Conservation (phyloP, 2,888 invertebrate species). For the Dynastes grantii region DNA sequence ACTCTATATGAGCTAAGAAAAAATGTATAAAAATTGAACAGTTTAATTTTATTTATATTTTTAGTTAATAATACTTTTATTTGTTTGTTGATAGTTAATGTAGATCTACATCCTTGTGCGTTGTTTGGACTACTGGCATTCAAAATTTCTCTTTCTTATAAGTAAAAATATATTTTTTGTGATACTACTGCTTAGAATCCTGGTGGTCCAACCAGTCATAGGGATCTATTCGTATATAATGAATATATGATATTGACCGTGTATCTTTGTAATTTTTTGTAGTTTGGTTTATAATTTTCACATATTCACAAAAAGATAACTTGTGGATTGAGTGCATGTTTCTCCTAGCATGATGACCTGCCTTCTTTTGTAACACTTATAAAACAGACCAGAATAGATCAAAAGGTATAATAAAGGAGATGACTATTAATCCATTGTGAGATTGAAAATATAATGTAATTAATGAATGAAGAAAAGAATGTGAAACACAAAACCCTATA, state of each 20-base stretch:
- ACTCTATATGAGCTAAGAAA: not conserved
- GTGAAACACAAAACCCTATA: constrained; percentile 8
- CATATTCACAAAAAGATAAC: constrained; percentile 17
- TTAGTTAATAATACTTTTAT: constrained; percentile 17
- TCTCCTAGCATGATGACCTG: constrained; percentile 2
- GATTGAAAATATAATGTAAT: constrained; percentile 13
- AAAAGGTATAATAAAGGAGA: not conserved
- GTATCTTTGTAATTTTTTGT: constrained; percentile 29
- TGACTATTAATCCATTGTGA: constrained; percentile 9
- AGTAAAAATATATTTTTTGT: constrained; percentile 37
- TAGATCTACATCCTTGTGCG: constrained; percentile 21
- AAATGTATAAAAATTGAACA: constrained; percentile 20
- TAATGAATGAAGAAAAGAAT: constrained; percentile 5
- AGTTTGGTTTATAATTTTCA: constrained; percentile 13
- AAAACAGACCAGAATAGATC: constrained; percentile 9
- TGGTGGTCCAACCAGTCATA: not conserved
- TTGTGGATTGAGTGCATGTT: constrained; percentile 10
- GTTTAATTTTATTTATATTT: constrained; percentile 27
- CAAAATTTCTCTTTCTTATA: constrained; percentile 24
- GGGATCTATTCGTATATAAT: constrained; percentile 19
- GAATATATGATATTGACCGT: constrained; percentile 32
- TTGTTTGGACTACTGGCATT: constrained; percentile 25
- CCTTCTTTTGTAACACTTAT: constrained; percentile 11
- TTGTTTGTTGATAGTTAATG: constrained; percentile 12
- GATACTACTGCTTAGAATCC: constrained; percentile 27